Percentiles rank a stretch among this genome's conserved stretches.
Evolutionary conservation across 2,888 invertebrate genomes (phyloP).

Genomic region (Cynaeus angustus): DNA sequence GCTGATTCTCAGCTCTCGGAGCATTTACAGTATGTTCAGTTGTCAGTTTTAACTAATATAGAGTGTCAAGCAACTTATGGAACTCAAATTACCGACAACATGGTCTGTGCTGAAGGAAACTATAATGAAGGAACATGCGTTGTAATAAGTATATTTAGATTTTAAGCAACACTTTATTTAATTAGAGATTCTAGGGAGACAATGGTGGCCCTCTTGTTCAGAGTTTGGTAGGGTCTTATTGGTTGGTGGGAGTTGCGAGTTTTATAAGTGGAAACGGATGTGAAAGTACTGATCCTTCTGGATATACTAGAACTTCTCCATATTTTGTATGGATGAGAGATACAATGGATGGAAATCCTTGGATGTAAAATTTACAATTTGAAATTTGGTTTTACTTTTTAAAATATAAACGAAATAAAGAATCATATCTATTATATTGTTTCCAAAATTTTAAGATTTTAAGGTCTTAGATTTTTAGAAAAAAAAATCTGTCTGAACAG

Average conservation of each 20-base stretch:
- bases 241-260: slow-evolving; percentile 9
- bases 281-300: slow-evolving; percentile 35
- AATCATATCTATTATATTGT: too few species aligned
- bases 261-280: slow-evolving; percentile 35
- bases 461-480: too few species aligned
- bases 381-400: too few species aligned
- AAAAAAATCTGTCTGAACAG: too few species aligned
- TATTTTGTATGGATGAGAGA: not conserved
- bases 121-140: slow-evolving; percentile 9
- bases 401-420: too few species aligned
- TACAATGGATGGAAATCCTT: too few species aligned
- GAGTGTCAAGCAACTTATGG: slow-evolving; percentile 1
- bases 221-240: not conserved
- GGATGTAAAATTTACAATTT: too few species aligned
- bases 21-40: not conserved
- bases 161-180: too few species aligned
- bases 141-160: too few species aligned
- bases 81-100: not conserved
- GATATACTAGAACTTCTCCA: slow-evolving; percentile 21
- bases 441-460: too few species aligned
- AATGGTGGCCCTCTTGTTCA: slow-evolving; percentile 18
- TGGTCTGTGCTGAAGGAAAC: slow-evolving; percentile 6
- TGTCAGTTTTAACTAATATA: not conserved
- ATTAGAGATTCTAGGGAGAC: slow-evolving; percentile 8
- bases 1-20: not conserved